Conservation (phyloP, 2,113 vertebrate genomes). For the Sardina pilchardus region DNA sequence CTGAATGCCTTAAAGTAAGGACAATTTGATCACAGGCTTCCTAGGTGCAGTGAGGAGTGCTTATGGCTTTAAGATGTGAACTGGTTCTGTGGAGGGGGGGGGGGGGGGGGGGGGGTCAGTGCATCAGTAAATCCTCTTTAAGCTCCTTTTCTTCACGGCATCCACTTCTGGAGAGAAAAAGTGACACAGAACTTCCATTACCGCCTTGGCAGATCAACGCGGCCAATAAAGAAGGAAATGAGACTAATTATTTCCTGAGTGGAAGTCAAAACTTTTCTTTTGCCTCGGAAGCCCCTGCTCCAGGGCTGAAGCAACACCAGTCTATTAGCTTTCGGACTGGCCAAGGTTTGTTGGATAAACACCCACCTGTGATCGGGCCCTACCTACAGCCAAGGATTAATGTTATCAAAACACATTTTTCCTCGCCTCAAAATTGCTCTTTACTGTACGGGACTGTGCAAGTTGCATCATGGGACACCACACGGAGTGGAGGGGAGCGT, state of each 20-base stretch:
- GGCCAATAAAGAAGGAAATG: slow-evolving; percentile 57
- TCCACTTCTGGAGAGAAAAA: slow-evolving; percentile 44
- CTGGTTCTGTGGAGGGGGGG: slow-evolving; percentile 3
- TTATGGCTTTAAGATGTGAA: not conserved
- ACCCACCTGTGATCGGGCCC: slow-evolving; percentile 39
- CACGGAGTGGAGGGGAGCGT: slow-evolving; percentile 33
- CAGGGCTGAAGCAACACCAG: slow-evolving; percentile 40
- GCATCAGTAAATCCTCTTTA: slow-evolving; percentile 57
- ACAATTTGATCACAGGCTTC: not conserved
- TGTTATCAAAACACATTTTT: slow-evolving; percentile 42
- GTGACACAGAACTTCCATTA: slow-evolving; percentile 67
- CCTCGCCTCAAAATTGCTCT: slow-evolving; percentile 32
- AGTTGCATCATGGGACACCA: slow-evolving; percentile 36
- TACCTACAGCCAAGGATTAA: slow-evolving; percentile 46
- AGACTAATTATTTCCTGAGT: slow-evolving; percentile 70
- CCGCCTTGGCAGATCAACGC: slow-evolving; percentile 47
- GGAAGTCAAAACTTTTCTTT: slow-evolving; percentile 56
- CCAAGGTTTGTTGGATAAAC: slow-evolving; percentile 44
- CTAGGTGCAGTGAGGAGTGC: not conserved
- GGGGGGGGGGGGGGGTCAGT: slow-evolving; percentile 26
- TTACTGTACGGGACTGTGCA: slow-evolving; percentile 27
- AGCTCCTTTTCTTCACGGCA: slow-evolving; percentile 50
- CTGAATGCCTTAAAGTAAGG: not conserved
- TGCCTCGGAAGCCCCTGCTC: slow-evolving; percentile 38
- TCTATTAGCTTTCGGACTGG: slow-evolving; percentile 48